phyloP scores from a whole-genome alignment of 1,140 invertebrate genomes.

The Metaphire vulgaris region DNA sequence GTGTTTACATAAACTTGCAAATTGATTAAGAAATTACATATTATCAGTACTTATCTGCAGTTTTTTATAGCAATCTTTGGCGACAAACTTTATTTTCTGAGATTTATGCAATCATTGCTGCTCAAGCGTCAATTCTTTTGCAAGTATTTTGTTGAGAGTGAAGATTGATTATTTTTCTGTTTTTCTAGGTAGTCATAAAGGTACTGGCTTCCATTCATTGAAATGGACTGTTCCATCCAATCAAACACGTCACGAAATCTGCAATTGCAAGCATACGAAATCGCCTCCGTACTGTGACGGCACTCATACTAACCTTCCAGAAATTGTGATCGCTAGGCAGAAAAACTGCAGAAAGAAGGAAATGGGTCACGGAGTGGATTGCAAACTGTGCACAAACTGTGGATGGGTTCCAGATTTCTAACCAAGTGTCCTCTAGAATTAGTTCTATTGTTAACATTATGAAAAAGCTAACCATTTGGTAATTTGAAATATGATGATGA shows the following conservation, averaged over 20 bases:
- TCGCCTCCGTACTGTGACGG: constrained; percentile 27
- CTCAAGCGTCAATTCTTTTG: too few species aligned
- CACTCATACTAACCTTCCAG: constrained; percentile 27
- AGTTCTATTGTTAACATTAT: too few species aligned
- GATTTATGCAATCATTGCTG: too few species aligned
- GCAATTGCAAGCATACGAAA: constrained; percentile 28
- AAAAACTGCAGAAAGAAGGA: not conserved
- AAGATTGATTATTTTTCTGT: not conserved
- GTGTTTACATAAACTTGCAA: too few species aligned
- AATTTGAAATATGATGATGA: too few species aligned
- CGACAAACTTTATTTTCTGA: too few species aligned
- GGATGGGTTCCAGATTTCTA: constrained; percentile 29
- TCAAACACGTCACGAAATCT: constrained; percentile 22
- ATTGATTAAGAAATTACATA: too few species aligned
- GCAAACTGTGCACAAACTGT: constrained; percentile 28
- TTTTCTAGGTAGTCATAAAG: constrained; percentile 24
- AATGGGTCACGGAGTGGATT: not conserved
- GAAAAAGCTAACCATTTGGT: too few species aligned
- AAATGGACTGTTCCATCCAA: constrained; percentile 22
- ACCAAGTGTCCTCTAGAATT: too few species aligned
- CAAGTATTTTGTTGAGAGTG: not conserved
- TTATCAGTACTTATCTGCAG: too few species aligned
- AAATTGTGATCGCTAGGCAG: not conserved
- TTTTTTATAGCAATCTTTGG: too few species aligned
- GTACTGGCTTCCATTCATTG: constrained; percentile 23